Percentiles rank a stretch among this genome's conserved stretches.
Conservation (phyloP, 2,113 vertebrate genomes). For the Ellobius talpinus region DNA sequence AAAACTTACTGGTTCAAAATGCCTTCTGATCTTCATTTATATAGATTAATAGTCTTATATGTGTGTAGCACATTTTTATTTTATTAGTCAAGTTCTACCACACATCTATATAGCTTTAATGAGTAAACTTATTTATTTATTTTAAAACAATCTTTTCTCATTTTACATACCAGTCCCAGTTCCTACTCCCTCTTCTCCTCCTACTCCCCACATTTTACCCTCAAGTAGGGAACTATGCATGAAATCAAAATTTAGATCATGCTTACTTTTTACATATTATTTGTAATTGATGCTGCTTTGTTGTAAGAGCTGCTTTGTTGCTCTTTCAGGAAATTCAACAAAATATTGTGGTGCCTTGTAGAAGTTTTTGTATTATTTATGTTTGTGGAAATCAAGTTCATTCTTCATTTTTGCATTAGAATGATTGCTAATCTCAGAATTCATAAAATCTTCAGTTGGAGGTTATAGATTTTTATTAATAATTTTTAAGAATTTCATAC, state of each 20-base stretch:
- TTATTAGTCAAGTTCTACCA: constrained; percentile 8
- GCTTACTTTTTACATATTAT: background rate
- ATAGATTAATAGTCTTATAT: background rate
- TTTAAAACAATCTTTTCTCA: no score
- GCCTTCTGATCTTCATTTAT: background rate
- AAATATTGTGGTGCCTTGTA: background rate
- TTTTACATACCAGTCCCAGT: no score
- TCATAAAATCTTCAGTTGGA: background rate
- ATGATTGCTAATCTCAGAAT: background rate
- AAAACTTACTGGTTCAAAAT: constrained; percentile 30
- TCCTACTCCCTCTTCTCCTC: no score
- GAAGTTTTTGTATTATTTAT: background rate
- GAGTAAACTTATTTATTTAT: background rate
- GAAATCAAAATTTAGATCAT: constrained; percentile 6
- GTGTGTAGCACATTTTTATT: background rate
- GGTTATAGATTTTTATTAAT: constrained; percentile 11
- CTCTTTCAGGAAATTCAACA: background rate
- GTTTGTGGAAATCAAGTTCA: constrained; percentile 27
- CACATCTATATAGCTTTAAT: background rate
- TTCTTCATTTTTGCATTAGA: background rate
- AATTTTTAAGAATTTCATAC: background rate
- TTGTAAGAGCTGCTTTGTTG: background rate
- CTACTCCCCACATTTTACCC: no score
- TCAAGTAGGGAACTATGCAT: background rate
- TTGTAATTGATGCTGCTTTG: background rate